Base-by-base conservation (phyloP, 2,797 vertebrate species). In the Enteromius unitaeniatus region DNA sequence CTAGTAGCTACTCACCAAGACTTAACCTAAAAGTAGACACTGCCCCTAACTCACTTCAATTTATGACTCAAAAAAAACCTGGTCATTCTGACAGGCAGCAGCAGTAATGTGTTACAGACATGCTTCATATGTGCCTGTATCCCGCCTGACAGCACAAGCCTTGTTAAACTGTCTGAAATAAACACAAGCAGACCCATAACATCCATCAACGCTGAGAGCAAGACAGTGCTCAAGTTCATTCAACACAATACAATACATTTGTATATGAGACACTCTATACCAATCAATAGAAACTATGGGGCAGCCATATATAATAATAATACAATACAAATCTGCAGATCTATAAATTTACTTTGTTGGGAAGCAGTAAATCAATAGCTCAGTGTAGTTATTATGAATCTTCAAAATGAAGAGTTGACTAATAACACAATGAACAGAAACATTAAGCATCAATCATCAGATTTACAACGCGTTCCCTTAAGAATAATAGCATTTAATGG, bases 131-230 rank as follows among this genome's bases (percentile, higher is more conserved):
- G 62, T 45, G 15, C 6, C 17, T 58, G 49, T n/a, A 26, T 70
- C 49, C 10, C 17, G 0, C 0, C 26, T 53, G 65, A 69, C 34
- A 69, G n/a, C 31, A 42, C 65, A 70, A 28, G 34, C 15, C 49
- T 55, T 23, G 49, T 53, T 80, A 69, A 70, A 69, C n/a, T 42
- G 34, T 69, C 65, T 42, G 65, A n/a, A 80, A 69, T 28, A 70
- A 55, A 80, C 15, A 80, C 64, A 40, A 69, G 21, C 23, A 21
- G 40, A 37, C 62, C 47, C 49, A 55, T 21, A 80, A 28, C 65
- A 70, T 80, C 17, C 34, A 70, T 80, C 34, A 70, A 34, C 5
- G 3, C 31, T 14, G 49, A 58, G 49, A 80, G 17, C 23, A 10
- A 79, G 62, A 37, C 13, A 14, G 58, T 62, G 37, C 15, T 47